These are phyloP conservation scores for Drosophila kanapiae DNA, from an alignment of 1,140 invertebrate species.

Conservation along the genomic window DNA sequence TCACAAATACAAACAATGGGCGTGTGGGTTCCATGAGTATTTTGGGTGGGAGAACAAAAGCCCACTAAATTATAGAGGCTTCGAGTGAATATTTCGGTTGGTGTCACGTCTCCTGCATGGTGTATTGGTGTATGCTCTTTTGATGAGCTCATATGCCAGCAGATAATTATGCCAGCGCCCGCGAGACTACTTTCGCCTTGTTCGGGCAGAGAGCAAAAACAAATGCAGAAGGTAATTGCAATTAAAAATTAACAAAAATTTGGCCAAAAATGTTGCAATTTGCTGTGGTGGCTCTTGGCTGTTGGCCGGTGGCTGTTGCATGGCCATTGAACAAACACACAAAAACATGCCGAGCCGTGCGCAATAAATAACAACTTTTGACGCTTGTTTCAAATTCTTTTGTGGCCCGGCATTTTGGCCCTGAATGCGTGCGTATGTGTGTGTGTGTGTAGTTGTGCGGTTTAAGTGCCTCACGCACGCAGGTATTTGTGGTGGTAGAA, in stretches of 20 bases:
- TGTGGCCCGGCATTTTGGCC: constrained; percentile 56
- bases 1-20: constrained; percentile 65
- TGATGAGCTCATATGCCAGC: constrained; percentile 51
- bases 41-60: not conserved
- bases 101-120: constrained; percentile 21
- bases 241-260: constrained; percentile 62
- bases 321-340: constrained; percentile 53
- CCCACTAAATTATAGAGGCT: constrained; percentile 12
- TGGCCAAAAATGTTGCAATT: constrained; percentile 47
- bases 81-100: constrained; percentile 1
- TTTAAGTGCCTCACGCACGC: constrained; percentile 57
- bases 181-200: constrained; percentile 14
- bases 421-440: constrained; percentile 14
- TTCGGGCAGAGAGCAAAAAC: constrained; percentile 23
- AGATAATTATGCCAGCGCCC: constrained; percentile 58
- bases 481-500: constrained; percentile 62
- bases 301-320: constrained; percentile 14
- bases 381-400: constrained; percentile 71
- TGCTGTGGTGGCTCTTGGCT: not conserved
- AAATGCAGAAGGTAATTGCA: constrained; percentile 56
- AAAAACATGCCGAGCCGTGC: constrained; percentile 39
- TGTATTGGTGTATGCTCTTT: constrained; percentile 40
- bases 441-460: constrained; percentile 30
- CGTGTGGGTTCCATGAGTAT: not conserved
- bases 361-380: constrained; percentile 80